These are phyloP conservation scores for Balaenoptera acutorostrata DNA, from an alignment of 2,113 vertebrate genomes.

Conservation along the genomic window DNA sequence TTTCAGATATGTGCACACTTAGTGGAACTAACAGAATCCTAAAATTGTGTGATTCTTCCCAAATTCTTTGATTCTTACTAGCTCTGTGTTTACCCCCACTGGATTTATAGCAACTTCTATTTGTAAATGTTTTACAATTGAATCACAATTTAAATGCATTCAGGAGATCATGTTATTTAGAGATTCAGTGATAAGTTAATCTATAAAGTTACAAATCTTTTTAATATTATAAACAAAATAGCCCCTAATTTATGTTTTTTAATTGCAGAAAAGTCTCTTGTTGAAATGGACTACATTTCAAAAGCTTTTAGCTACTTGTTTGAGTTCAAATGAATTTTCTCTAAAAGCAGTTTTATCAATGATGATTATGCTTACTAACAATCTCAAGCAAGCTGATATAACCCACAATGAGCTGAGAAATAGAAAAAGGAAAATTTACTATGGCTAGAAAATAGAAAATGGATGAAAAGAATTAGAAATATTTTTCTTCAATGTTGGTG, in stretches of 20 bases:
- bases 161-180: background rate
- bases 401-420: background rate
- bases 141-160: slow-evolving; percentile 43
- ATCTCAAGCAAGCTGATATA: background rate
- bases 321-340: background rate
- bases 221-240: slow-evolving; percentile 25
- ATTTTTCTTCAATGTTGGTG: background rate
- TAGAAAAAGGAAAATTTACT: background rate
- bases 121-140: background rate
- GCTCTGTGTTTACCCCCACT: background rate
- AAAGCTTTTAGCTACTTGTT: slow-evolving; percentile 20
- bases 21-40: background rate
- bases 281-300: background rate
- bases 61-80: background rate
- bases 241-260: background rate
- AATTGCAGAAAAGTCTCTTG: background rate
- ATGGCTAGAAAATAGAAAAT: slow-evolving; percentile 21
- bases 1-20: background rate
- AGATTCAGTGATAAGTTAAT: background rate
- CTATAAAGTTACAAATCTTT: background rate
- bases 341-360: slow-evolving; percentile 28
- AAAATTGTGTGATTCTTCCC: background rate
- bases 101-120: background rate
- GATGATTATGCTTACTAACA: background rate
- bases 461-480: background rate